These are phyloP conservation scores for Nysson spinosus DNA, from an alignment of 2,888 invertebrate species.

Conservation along the genomic window DNA sequence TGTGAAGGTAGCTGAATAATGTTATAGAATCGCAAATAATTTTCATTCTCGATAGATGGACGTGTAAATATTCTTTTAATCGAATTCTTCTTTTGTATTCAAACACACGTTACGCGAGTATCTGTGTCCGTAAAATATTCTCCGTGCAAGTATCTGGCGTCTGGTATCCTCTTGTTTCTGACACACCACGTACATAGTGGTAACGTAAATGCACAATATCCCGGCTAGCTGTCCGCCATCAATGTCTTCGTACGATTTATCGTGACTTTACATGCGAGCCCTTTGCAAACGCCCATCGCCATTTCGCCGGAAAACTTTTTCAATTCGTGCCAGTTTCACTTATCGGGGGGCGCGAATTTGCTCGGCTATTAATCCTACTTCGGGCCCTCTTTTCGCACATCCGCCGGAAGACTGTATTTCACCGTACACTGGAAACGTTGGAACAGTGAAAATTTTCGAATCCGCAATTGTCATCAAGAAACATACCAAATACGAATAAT, in stretches of 20 bases:
- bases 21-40: too few species aligned
- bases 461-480: too few species aligned
- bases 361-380: constrained; percentile 57
- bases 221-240: constrained; percentile 54
- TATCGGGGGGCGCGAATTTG: constrained; percentile 52
- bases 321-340: constrained; percentile 57
- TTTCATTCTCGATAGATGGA: too few species aligned
- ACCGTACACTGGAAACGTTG: neutral
- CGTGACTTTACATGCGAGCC: constrained; percentile 57
- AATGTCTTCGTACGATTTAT: constrained; percentile 60
- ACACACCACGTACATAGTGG: constrained; percentile 25
- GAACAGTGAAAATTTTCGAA: neutral
- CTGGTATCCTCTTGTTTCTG: constrained; percentile 17
- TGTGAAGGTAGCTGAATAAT: too few species aligned
- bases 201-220: constrained; percentile 49
- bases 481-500: too few species aligned
- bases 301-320: constrained; percentile 57
- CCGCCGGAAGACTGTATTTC: constrained; percentile 36
- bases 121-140: neutral
- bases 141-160: constrained; percentile 1
- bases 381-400: constrained; percentile 27
- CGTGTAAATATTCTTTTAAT: too few species aligned
- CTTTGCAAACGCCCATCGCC: constrained; percentile 34
- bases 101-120: too few species aligned
- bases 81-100: too few species aligned